Percentiles rank a stretch among this genome's conserved stretches.
Evolutionary conservation across 2,888 invertebrate genomes (phyloP).

Genomic region (Sericinus montela): DNA sequence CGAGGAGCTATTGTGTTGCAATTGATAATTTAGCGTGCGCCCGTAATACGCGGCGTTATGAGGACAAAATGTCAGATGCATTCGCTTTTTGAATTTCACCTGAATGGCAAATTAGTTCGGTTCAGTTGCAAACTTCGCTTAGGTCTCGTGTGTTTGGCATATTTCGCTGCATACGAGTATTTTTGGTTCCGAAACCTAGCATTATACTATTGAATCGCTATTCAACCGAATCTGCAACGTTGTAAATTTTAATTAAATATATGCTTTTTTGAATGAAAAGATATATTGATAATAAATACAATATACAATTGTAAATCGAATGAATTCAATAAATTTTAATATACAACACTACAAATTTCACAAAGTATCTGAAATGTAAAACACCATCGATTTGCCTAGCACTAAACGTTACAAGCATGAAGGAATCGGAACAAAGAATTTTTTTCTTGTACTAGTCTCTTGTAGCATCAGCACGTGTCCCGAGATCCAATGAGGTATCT

Average conservation of each 20-base stretch:
- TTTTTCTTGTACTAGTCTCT: background rate
- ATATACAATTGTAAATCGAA: too few species aligned
- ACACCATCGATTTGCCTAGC: too few species aligned
- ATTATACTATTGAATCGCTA: too few species aligned
- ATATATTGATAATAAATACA: too few species aligned
- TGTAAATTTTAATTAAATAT: too few species aligned
- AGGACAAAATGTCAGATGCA: constrained; percentile 11
- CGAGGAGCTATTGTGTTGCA: constrained; percentile 39
- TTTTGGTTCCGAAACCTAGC: too few species aligned
- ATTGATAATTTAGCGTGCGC: constrained; percentile 43
- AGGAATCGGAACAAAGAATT: constrained; percentile 7
- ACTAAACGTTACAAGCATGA: background rate
- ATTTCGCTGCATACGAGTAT: background rate
- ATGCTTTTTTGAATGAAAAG: too few species aligned
- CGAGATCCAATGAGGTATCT: background rate
- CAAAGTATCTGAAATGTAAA: too few species aligned
- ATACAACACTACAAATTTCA: too few species aligned
- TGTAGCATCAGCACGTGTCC: constrained; percentile 4
- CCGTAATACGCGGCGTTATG: constrained; percentile 6
- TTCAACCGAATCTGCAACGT: too few species aligned
- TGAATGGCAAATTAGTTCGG: constrained; percentile 11
- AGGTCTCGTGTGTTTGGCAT: background rate
- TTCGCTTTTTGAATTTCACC: constrained; percentile 6
- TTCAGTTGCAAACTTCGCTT: constrained; percentile 1
- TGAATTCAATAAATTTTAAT: too few species aligned